Base-by-base conservation (phyloP, 2,113 vertebrate genomes). In the Isichthys henryi region DNA sequence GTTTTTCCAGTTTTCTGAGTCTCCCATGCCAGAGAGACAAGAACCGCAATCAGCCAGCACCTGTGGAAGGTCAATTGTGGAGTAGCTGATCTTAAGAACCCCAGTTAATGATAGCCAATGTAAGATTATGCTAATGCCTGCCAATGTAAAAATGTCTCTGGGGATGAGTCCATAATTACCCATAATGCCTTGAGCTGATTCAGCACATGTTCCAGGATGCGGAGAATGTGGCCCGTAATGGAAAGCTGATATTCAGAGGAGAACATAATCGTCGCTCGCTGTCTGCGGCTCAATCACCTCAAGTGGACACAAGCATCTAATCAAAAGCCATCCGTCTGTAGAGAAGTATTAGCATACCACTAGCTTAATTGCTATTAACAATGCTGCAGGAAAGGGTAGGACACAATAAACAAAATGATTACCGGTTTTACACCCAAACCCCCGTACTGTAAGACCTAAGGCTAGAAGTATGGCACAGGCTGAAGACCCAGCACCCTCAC, bases 271-370 rank as follows among this genome's bases (percentile, higher is more conserved):
- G 7, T 50, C 11, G 2, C 83, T 27, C 35, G 35, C n/a, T 86
- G 45, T 50, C 46, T 86, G 83, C 19, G 0, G 21, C 83, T 49
- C 83, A 27, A 86, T 48, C 83, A 86, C 74, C 74, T 82, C 53
- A 70, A 56, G 70, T 87, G 87, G 58, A 91, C 90, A 92, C 89
- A 94, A 91, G 92, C 87, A 88, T 91, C 89, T 77, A 93, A 93
- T 93, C 92, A 19, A 93, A 93, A 90, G 82, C 66, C 70, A 92
- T 90, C 88, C 92, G 66, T 80, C 52, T 9, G 48, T 66, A 39
- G 88, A 89, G 89, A 91, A 91, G 92, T 87, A 86, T 49, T 48
- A 80, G 74, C 35, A 19, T 17, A 80, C 1, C 35, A 8, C 15
- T 80, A 19, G 35, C 74, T 39, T 80, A 80, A 80, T 80, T 80